Conservation (phyloP, 1,140 invertebrate species). For the Hyles euphorbiae region DNA sequence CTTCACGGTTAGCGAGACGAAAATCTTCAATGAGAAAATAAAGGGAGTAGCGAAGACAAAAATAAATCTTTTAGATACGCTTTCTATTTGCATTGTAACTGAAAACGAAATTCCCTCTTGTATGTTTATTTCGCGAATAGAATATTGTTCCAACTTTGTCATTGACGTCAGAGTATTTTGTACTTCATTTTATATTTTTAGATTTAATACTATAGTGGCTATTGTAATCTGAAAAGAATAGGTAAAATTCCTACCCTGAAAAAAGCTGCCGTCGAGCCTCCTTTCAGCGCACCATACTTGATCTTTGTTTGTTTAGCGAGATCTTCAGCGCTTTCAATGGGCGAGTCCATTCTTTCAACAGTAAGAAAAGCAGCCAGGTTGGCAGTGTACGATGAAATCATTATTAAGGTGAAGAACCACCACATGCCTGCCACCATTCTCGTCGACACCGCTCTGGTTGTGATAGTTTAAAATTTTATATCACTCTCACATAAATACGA, state of each 20-base stretch:
- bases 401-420: conserved; percentile 99
- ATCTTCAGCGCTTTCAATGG: conserved; percentile 97
- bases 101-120: too few relatives aligned
- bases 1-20: too few relatives aligned
- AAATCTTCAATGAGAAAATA: too few relatives aligned
- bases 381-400: conserved; percentile 99
- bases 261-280: conserved; percentile 94
- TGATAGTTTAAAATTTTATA: too few relatives aligned
- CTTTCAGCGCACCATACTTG: conserved; percentile 95
- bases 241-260: conserved; percentile 84
- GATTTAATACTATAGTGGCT: too few relatives aligned
- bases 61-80: background rate
- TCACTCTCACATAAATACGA: too few relatives aligned
- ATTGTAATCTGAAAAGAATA: too few relatives aligned
- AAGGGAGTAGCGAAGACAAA: too few relatives aligned
- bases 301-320: conserved; percentile 97
- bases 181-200: too few relatives aligned
- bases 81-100: background rate
- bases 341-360: conserved; percentile 96
- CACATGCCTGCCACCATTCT: conserved; percentile 94
- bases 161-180: too few relatives aligned
- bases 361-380: conserved; percentile 98
- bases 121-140: too few relatives aligned
- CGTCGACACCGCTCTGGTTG: conserved; percentile 86
- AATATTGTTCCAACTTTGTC: too few relatives aligned